phyloP scores from a whole-genome alignment of 2,113 vertebrate genomes.

The Anhinga anhinga region DNA sequence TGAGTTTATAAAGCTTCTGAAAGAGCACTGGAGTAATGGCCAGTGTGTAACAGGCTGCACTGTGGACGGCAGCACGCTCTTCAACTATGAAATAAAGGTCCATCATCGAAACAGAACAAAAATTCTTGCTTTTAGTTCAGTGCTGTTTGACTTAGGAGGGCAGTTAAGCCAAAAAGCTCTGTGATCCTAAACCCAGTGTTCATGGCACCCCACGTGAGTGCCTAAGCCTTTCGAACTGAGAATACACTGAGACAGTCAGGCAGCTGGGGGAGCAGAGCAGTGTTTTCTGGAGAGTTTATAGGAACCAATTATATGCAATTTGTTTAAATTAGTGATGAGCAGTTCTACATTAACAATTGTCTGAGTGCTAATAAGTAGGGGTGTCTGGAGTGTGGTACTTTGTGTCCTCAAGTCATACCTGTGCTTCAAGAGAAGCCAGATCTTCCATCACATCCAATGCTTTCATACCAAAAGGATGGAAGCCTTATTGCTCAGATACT shows the following conservation, averaged over 20 bases:
- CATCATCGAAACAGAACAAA: neutral
- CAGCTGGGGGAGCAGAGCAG: neutral
- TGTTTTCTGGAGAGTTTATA: neutral
- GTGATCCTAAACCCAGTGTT: neutral
- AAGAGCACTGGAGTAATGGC: neutral
- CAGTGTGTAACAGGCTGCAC: neutral
- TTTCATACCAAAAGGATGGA: neutral
- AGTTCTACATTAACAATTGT: neutral
- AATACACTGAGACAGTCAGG: neutral
- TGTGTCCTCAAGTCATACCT: rapidly evolving
- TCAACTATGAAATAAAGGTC: neutral
- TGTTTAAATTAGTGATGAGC: conserved; percentile 13
- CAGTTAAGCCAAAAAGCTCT: neutral
- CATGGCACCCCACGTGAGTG: neutral
- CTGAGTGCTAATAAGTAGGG: neutral
- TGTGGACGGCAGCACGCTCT: neutral
- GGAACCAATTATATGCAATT: neutral
- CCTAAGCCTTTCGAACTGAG: neutral
- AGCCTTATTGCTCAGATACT: neutral
- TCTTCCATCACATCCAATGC: neutral
- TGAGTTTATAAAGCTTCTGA: neutral
- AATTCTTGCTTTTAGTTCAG: neutral
- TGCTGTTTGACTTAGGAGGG: neutral
- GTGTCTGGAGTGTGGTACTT: neutral
- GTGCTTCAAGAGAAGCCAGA: neutral